Evolutionary conservation across 2,888 invertebrate species (phyloP).

Genomic region (Nephrotoma appendiculata): DNA sequence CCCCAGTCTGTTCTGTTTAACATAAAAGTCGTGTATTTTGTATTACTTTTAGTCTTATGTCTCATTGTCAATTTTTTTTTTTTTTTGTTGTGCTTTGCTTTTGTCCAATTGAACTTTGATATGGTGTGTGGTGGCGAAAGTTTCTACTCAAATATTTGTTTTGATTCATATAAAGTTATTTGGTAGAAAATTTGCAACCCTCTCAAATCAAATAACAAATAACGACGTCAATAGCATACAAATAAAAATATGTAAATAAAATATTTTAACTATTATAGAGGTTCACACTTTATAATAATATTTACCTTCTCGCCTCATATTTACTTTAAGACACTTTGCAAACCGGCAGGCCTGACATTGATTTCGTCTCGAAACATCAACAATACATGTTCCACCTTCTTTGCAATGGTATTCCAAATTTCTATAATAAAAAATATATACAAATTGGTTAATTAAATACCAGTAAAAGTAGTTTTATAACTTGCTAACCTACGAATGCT

Average conservation of each 20-base stretch:
- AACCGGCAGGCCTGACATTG: slow-evolving; percentile 93
- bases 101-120: neutral
- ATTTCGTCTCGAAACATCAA: slow-evolving; percentile 82
- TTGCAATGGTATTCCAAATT: slow-evolving; percentile 87
- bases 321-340: slow-evolving; percentile 76
- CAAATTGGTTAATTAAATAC: neutral
- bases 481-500: slow-evolving; percentile 62
- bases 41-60: neutral
- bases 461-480: neutral
- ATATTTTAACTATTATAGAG: neutral
- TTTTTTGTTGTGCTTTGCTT: neutral
- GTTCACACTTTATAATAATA: slow-evolving; percentile 8
- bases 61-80: neutral
- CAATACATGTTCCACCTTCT: slow-evolving; percentile 72
- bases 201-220: neutral
- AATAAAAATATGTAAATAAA: neutral
- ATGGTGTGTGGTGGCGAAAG: neutral
- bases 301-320: slow-evolving; percentile 90
- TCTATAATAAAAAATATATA: slow-evolving; percentile 30
- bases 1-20: neutral
- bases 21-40: neutral
- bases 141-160: neutral
- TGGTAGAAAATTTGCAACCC: neutral
- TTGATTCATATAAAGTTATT: neutral
- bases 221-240: neutral